These are phyloP conservation scores for Ophioninae sp. DNA, from an alignment of 2,888 invertebrate species.

Conservation along the genomic window DNA sequence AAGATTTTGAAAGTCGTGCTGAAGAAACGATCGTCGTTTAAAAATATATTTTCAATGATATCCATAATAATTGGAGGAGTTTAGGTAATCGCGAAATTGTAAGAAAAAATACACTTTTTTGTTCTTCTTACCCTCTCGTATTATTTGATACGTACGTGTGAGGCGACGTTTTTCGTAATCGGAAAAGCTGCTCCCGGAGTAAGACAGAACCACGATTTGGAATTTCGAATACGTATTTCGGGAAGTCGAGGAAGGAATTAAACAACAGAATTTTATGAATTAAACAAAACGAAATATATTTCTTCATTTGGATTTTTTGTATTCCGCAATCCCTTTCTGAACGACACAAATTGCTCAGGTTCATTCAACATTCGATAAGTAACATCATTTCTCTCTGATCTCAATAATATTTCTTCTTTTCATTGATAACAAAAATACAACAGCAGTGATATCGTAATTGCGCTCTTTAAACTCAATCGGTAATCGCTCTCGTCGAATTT, in stretches of 20 bases:
- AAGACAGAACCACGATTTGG: neutral
- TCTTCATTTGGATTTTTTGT: constrained; percentile 16
- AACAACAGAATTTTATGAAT: neutral
- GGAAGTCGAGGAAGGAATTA: neutral
- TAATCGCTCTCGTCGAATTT: constrained; percentile 23
- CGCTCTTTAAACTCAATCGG: constrained; percentile 49
- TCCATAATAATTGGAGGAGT: neutral
- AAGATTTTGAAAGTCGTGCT: neutral
- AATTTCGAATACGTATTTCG: neutral
- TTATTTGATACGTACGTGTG: neutral
- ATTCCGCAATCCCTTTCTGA: constrained; percentile 27
- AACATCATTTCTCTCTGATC: constrained; percentile 55
- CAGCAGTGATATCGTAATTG: constrained; percentile 53
- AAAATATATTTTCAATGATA: neutral
- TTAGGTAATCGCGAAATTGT: neutral
- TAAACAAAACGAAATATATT: constrained; percentile 5
- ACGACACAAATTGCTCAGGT: constrained; percentile 49
- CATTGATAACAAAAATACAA: constrained; percentile 51
- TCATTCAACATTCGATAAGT: constrained; percentile 61
- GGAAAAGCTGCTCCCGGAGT: neutral
- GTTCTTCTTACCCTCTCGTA: no score
- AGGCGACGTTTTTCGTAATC: neutral
- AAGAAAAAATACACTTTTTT: neutral
- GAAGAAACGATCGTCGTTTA: neutral
- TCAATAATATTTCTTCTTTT: constrained; percentile 25